These are phyloP conservation scores for Panzeria rudis DNA, from an alignment of 2,888 invertebrate genomes.

Conservation along the genomic window DNA sequence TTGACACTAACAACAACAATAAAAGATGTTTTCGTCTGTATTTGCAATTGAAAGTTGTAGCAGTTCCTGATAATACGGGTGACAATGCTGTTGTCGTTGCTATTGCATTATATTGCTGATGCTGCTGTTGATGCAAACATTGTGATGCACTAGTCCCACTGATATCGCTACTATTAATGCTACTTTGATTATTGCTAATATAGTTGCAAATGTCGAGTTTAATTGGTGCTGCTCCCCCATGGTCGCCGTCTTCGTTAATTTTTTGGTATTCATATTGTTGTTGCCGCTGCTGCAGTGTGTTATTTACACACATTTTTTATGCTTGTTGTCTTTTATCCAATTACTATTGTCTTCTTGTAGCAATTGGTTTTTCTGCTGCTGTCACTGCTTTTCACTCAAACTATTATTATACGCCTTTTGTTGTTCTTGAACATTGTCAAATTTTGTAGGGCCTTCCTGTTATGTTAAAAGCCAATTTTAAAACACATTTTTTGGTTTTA, in stretches of 20 bases:
- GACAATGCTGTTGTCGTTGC: constrained; percentile 66
- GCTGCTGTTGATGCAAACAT: constrained; percentile 43
- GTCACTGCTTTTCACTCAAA: constrained; percentile 34
- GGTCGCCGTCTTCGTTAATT: constrained; percentile 36
- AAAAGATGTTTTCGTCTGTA: constrained; percentile 83
- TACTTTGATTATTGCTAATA: constrained; percentile 35
- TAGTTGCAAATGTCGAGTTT: constrained; percentile 34
- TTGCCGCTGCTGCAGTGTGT: constrained; percentile 50
- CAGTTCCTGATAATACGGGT: constrained; percentile 73
- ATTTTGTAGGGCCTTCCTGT: constrained; percentile 14
- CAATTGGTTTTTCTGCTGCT: constrained; percentile 14
- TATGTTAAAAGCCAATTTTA: constrained; percentile 20
- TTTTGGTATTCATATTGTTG: constrained; percentile 45
- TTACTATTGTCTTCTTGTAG: constrained; percentile 39
- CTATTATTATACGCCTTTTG: constrained; percentile 36
- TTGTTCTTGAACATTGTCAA: constrained; percentile 53
- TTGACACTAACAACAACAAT: constrained; percentile 78
- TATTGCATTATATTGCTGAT: constrained; percentile 49
- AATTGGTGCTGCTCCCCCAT: constrained; percentile 29
- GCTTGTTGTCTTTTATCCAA: constrained; percentile 46
- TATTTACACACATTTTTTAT: constrained; percentile 64
- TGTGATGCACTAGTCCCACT: constrained; percentile 15
- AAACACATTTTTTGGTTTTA: constrained; percentile 29
- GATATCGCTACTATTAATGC: constrained; percentile 20
- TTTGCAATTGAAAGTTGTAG: constrained; percentile 82